Base-by-base conservation (phyloP, 2,888 invertebrate species). In the Spisula solida region DNA sequence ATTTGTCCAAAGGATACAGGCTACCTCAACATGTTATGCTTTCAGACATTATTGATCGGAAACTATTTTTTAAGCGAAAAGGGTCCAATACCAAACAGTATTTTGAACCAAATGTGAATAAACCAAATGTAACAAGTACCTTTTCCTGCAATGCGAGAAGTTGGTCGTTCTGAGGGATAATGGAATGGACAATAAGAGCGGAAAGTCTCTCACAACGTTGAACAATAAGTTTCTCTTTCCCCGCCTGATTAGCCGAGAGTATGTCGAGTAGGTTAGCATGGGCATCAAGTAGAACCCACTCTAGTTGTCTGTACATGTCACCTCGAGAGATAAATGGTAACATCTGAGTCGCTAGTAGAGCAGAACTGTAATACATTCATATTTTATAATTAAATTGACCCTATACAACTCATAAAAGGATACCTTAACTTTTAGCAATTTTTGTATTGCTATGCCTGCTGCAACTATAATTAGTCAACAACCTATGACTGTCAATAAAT, bases 281-380 rank as follows among this genome's bases (percentile, higher is more conserved):
- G 18, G 96, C 95, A 78, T 96, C 96, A 41, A 96, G 92, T 84
- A 96, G 90, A 8, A 96, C 95, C 96, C 96, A 96, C 92, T 96
- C 96, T 48, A 96, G 89, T 89, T 96, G 96, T 90, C 95, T 94
- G 91, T 96, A 96, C 82, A 94, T 94, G 89, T 96, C 96, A 18
- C 96, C 96, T n/a, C 95, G 93, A 47, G 94, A 91, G 1, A 96
- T 90, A 12, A 91, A 93, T 4, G 96, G 95, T 86, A 96, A 90
- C 66, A 94, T 94, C 86, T 95, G 95, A 0, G 94, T 91, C 2
- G 96, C 95, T 81, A 96, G 86, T 51, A 96, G 92, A 0, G 95
- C 95, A 75, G 96, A 95, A 51, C 96, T 96, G 75, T 29, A 75
- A 51, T 48, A 80, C 8, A 80, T 48, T 18, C 2, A n/a, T 48